Percentiles rank a stretch among this genome's conserved stretches.
Conservation (phyloP, 2,113 vertebrate species). For the Eublepharis macularius region DNA sequence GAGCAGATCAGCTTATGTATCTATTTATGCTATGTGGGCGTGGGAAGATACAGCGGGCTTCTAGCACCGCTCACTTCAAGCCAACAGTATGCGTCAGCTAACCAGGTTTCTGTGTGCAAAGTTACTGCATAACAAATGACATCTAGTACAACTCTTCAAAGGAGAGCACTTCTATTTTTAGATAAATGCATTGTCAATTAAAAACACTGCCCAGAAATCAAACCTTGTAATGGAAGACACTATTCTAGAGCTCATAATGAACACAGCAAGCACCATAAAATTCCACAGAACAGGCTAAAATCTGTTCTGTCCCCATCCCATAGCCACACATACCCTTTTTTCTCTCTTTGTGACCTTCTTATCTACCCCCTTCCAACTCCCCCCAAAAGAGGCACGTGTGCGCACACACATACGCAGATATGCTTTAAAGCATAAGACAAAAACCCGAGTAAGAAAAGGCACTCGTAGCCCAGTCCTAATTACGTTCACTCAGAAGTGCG, state of each 20-base stretch:
- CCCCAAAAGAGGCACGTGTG: too few relatives aligned
- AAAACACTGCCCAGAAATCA: accelerated
- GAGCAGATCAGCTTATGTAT: not conserved
- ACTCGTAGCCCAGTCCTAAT: not conserved
- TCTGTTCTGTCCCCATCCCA: not conserved
- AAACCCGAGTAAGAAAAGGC: not conserved
- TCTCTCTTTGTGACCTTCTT: not conserved
- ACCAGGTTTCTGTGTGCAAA: slow-evolving; percentile 34
- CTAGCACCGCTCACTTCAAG: slow-evolving; percentile 41
- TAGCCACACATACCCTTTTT: not conserved
- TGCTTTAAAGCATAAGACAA: not conserved
- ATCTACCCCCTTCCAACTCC: too few relatives aligned
- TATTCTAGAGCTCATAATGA: not conserved
- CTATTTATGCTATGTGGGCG: not conserved
- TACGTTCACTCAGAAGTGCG: not conserved
- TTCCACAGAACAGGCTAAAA: not conserved
- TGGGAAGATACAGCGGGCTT: slow-evolving; percentile 2
- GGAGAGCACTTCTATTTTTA: not conserved
- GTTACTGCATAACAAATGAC: slow-evolving; percentile 22
- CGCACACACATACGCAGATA: not conserved
- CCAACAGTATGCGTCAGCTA: slow-evolving; percentile 46
- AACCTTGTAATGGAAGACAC: not conserved
- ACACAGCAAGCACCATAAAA: not conserved
- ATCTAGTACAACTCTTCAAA: not conserved
- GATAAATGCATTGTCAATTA: not conserved